phyloP scores from a whole-genome alignment of 2,797 vertebrate species.

The Aphelocoma californica region DNA sequence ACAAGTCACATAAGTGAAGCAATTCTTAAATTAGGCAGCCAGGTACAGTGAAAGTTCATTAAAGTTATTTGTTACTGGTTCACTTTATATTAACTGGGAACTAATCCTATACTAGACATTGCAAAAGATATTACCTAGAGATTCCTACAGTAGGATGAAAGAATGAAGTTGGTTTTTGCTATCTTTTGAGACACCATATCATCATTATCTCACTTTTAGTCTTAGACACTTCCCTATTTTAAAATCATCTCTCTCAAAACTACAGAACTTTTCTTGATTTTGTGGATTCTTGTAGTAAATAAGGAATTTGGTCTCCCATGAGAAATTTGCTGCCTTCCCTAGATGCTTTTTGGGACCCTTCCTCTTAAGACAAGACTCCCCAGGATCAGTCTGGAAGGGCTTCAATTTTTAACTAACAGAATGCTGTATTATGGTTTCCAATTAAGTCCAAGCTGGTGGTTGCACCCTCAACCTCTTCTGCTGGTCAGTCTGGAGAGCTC shows the following conservation, averaged over 20 bases:
- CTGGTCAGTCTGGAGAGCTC: not conserved
- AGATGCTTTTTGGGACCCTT: not conserved
- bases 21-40: not conserved
- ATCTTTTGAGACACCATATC: not conserved
- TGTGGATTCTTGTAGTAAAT: not conserved
- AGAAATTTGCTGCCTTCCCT: not conserved
- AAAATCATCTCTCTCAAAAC: not conserved
- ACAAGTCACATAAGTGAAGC: conserved; percentile 30
- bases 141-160: not conserved
- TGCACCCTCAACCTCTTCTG: not conserved
- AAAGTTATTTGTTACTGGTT: conserved; percentile 41
- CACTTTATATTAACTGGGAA: not conserved
- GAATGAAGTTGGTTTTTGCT: not conserved
- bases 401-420: not conserved
- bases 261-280: not conserved
- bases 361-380: not conserved
- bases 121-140: not conserved
- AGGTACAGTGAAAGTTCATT: conserved; percentile 38
- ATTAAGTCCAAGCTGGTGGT: not conserved
- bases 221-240: not conserved
- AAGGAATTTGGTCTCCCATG: not conserved
- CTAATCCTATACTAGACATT: not conserved
- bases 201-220: not conserved
- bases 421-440: not conserved
- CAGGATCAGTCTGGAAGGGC: not conserved